A percentile compares a stretch with the other conserved stretches of the same genome.
Conservation (phyloP, 2,113 vertebrate species). For the Ciconia boyciana region DNA sequence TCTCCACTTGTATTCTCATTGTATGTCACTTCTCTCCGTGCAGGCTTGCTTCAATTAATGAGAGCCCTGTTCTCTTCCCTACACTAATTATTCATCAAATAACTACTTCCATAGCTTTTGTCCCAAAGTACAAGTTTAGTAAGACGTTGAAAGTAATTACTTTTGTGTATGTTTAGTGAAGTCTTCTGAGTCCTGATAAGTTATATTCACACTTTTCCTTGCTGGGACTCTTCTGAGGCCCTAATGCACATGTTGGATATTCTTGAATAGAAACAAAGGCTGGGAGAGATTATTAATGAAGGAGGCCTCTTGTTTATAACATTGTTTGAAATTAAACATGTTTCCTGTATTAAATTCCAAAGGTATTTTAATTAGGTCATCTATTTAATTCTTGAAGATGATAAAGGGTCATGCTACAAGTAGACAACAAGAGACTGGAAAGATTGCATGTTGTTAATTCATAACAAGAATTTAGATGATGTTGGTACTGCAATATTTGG, state of each 20-base stretch:
- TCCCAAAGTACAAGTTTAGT: constrained; percentile 47
- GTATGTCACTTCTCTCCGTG: not conserved
- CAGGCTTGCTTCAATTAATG: constrained; percentile 28
- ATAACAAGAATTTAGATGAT: not conserved
- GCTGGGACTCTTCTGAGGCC: not conserved
- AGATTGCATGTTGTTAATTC: not conserved
- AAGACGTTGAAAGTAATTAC: constrained; percentile 50
- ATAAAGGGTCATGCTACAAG: not conserved
- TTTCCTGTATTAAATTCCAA: not conserved
- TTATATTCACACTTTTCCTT: not conserved
- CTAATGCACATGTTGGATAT: accelerated
- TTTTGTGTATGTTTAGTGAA: not conserved
- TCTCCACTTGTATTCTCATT: not conserved
- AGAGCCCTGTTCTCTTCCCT: not conserved
- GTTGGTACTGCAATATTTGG: not conserved
- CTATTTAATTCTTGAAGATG: not conserved
- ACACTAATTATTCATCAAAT: constrained; percentile 39
- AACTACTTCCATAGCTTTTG: not conserved
- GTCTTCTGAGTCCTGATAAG: not conserved
- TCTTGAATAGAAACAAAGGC: not conserved
- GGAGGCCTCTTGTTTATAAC: not conserved
- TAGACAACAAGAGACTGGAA: not conserved
- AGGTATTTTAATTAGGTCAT: not conserved
- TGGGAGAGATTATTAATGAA: not conserved
- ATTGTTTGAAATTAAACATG: not conserved